Conservation (phyloP, 1,140 invertebrate species). For the Hypothenemus hampei region DNA sequence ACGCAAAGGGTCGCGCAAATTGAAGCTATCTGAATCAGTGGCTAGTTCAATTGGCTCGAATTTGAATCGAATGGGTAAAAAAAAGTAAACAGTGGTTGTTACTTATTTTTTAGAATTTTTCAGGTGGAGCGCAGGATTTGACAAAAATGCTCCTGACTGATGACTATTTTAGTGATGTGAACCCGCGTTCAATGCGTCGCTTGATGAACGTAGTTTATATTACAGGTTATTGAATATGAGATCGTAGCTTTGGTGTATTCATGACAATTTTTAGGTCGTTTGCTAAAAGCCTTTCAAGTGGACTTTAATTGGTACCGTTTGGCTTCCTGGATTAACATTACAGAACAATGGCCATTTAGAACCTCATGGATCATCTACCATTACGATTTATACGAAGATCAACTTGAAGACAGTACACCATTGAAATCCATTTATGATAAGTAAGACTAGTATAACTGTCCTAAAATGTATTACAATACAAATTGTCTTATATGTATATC, state of each 20-base stretch:
- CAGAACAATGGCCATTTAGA: conserved; percentile 97
- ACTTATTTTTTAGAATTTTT: not conserved
- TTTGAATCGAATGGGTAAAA: conserved; percentile 60
- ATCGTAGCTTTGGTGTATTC: not conserved
- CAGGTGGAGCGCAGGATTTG: conserved; percentile 61
- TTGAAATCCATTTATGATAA: conserved; percentile 89
- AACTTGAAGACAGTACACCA: conserved; percentile 78
- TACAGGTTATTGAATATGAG: conserved; percentile 59
- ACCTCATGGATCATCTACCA: conserved; percentile 96
- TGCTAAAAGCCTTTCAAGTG: conserved; percentile 96
- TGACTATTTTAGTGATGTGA: conserved; percentile 96
- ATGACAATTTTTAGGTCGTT: conserved; percentile 72
- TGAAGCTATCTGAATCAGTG: conserved; percentile 79
- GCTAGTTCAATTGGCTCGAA: conserved; percentile 86
- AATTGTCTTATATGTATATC: conserved; percentile 32
- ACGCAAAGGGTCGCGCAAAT: conserved; percentile 59
- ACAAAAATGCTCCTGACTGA: conserved; percentile 87
- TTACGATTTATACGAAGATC: conserved; percentile 84
- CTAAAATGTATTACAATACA: not conserved
- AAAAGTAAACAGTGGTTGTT: not conserved
- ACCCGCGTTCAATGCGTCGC: conserved; percentile 91
- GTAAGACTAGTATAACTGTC: conserved; percentile 50
- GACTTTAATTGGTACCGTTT: conserved; percentile 98
- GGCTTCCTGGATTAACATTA: conserved; percentile 96
- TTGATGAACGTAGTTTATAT: conserved; percentile 98